A percentile compares a stretch with the other conserved stretches of the same genome.
These are phyloP conservation scores for Hymenopus coronatus DNA, from an alignment of 2,888 invertebrate genomes.

Conservation along the genomic window DNA sequence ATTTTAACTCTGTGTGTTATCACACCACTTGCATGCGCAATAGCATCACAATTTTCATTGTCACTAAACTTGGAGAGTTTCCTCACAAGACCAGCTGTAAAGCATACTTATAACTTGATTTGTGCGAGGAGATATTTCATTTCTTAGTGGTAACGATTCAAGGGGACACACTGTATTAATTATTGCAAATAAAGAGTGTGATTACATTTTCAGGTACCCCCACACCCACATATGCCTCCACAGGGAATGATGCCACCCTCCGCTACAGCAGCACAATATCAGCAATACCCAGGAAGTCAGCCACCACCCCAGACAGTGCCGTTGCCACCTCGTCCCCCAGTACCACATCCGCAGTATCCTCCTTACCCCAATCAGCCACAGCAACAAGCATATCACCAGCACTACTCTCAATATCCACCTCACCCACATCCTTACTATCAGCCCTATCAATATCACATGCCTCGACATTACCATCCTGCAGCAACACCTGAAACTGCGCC, in stretches of 20 bases:
- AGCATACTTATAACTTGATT: too few species aligned
- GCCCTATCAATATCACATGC: slow-evolving; percentile 32
- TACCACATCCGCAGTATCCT: slow-evolving; percentile 51
- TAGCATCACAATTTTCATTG: too few species aligned
- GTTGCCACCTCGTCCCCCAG: slow-evolving; percentile 45
- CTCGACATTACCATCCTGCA: slow-evolving; percentile 31
- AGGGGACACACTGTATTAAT: too few species aligned
- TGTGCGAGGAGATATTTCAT: too few species aligned
- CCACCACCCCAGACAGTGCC: slow-evolving; percentile 28
- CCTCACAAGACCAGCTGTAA: too few species aligned
- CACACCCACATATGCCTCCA: slow-evolving; percentile 39
- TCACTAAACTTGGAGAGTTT: too few species aligned
- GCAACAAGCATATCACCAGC: slow-evolving; percentile 31
- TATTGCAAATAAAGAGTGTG: not conserved
- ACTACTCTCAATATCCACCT: slow-evolving; percentile 29
- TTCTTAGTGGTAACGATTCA: too few species aligned
- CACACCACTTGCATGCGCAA: too few species aligned
- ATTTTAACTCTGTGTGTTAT: too few species aligned
- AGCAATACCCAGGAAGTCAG: slow-evolving; percentile 29
- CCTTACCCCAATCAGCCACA: slow-evolving; percentile 46
- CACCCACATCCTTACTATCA: slow-evolving; percentile 33
- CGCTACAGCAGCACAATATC: slow-evolving; percentile 40
- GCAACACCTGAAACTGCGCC: slow-evolving; percentile 15
- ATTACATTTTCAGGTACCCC: slow-evolving; percentile 30
- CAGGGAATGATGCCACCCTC: slow-evolving; percentile 37